These are phyloP conservation scores for Aleiodes leptofemur DNA, from an alignment of 2,888 invertebrate genomes.

Conservation along the genomic window DNA sequence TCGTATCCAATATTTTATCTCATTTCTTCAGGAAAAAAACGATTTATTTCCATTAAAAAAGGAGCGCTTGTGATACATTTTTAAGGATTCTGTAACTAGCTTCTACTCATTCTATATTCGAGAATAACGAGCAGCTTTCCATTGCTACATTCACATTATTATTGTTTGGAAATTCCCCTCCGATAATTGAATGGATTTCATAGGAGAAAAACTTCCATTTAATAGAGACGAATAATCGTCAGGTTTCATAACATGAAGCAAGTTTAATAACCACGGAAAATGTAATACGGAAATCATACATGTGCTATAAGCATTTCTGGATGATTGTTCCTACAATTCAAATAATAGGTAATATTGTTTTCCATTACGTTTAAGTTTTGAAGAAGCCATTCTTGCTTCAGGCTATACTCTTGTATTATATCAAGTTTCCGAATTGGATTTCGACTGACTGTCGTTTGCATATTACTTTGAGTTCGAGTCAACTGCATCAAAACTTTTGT, in stretches of 20 bases:
- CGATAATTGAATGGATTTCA: neutral
- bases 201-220: neutral
- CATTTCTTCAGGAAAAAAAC: neutral
- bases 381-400: slow-evolving; percentile 52
- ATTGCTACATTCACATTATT: neutral
- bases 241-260: neutral
- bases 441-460: slow-evolving; percentile 59
- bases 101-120: neutral
- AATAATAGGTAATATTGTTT: slow-evolving; percentile 54
- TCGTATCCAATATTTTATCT: too few relatives aligned
- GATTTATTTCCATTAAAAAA: neutral
- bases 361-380: slow-evolving; percentile 55
- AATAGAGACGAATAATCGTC: neutral
- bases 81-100: slow-evolving; percentile 7
- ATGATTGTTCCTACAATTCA: neutral
- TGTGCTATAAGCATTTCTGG: neutral
- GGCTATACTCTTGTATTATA: slow-evolving; percentile 54
- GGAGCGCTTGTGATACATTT: neutral
- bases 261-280: neutral
- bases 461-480: slow-evolving; percentile 55
- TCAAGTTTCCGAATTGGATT: slow-evolving; percentile 60
- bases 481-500: slow-evolving; percentile 42
- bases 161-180: slow-evolving; percentile 10
- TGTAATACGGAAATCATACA: slow-evolving; percentile 7
- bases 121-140: neutral